Evolutionary conservation across 2,113 vertebrate species (phyloP).

Genomic region (Daboia siamensis): DNA sequence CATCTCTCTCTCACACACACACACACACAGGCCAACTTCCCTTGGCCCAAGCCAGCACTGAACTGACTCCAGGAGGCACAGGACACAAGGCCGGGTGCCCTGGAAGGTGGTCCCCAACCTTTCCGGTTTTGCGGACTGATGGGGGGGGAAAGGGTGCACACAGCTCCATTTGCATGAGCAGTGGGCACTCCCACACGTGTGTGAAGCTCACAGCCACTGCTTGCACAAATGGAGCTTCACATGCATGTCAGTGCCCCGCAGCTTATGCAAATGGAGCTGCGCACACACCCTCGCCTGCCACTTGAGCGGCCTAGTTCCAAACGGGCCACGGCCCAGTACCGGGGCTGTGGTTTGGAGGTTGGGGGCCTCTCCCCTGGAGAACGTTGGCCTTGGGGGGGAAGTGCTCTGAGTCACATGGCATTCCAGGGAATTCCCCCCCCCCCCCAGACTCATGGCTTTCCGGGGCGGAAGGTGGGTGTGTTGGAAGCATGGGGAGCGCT

Average conservation of each 20-base stretch:
- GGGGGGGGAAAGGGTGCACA: too few species aligned
- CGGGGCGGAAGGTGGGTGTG: neutral
- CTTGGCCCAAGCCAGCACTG: neutral
- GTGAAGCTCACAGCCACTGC: too few species aligned
- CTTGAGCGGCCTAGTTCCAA: neutral
- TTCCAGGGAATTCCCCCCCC: neutral
- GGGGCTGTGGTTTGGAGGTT: too few species aligned
- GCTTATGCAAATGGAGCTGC: neutral
- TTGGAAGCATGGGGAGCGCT: neutral
- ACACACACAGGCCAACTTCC: conserved; percentile 11
- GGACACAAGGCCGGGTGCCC: conserved; percentile 3
- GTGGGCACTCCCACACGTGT: too few species aligned
- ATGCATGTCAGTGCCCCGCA: too few species aligned
- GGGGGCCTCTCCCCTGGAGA: neutral
- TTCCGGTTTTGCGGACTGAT: neutral
- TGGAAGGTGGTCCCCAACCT: neutral
- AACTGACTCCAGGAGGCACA: conserved; percentile 19
- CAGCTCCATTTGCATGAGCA: neutral
- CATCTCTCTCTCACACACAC: conserved; percentile 14
- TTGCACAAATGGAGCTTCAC: too few species aligned
- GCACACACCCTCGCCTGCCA: neutral
- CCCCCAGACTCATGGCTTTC: neutral
- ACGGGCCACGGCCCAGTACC: too few species aligned
- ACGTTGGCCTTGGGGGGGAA: conserved; percentile 25
- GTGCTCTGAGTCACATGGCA: neutral